Evolutionary conservation across 2,113 vertebrate species (phyloP).

Genomic region (Vulpes vulpes): DNA sequence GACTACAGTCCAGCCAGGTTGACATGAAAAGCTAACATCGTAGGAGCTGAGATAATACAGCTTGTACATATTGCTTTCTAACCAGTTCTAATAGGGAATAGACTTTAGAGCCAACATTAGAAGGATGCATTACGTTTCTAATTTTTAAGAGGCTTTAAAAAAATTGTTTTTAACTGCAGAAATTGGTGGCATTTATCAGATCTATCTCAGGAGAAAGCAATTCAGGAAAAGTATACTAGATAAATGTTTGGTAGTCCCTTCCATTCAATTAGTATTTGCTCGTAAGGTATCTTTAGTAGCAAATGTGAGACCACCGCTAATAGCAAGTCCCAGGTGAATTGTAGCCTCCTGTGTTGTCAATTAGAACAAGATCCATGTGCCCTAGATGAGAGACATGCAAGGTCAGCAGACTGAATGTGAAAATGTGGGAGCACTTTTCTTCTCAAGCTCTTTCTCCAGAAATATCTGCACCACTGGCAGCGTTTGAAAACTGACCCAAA

Average conservation of each 20-base stretch:
- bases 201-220: neutral
- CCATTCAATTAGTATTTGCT: neutral
- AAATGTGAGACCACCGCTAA: neutral
- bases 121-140: neutral
- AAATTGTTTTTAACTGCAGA: neutral
- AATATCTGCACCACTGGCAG: neutral
- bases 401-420: no score
- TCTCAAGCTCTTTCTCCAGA: neutral
- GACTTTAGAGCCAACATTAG: neutral
- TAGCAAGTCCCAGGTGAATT: no score
- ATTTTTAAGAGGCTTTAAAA: neutral
- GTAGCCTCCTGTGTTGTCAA: neutral
- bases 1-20: accelerated
- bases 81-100: neutral
- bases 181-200: neutral
- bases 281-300: neutral
- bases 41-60: no score
- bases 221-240: accelerated
- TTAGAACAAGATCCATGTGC: neutral
- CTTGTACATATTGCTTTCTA: neutral
- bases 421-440: neutral
- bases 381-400: neutral
- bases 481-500: neutral
- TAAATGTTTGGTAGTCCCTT: accelerated
- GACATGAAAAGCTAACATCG: no score